Percentiles rank a stretch among this genome's conserved stretches.
Conservation (phyloP, 35 echinoderm and acorn worm genomes). For the Anneissia japonica region DNA sequence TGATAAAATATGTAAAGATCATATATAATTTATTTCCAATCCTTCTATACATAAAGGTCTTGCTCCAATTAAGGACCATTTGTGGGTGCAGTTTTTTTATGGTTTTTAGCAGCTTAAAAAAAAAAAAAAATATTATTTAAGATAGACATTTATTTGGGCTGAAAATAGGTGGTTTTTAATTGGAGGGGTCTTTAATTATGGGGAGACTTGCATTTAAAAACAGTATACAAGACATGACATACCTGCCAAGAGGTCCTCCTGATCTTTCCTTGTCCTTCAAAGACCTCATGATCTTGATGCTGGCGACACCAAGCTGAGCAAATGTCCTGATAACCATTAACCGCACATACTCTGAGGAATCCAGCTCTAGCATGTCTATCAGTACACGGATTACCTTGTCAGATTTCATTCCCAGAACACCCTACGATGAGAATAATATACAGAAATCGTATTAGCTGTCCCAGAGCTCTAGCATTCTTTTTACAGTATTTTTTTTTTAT, state of each 20-base stretch:
- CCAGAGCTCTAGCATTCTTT: too few relatives aligned
- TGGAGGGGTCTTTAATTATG: not conserved
- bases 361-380: conserved; percentile 88
- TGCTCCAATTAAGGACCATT: not conserved
- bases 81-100: not conserved
- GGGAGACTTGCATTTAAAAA: too few relatives aligned
- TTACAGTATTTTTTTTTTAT: too few relatives aligned
- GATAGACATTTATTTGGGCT: not conserved
- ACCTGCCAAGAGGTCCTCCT: conserved; percentile 80
- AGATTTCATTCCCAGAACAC: conserved; percentile 82
- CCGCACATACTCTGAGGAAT: conserved; percentile 86
- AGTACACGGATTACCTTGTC: conserved; percentile 66
- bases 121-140: not conserved
- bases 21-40: too few relatives aligned
- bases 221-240: not conserved
- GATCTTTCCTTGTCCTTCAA: conserved; percentile 66
- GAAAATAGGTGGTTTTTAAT: not conserved
- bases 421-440: conserved; percentile 35
- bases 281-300: conserved; percentile 72
- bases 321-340: conserved; percentile 84
- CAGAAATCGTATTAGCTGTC: too few relatives aligned
- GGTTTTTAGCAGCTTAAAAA: not conserved
- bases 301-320: conserved; percentile 52
- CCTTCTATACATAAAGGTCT: too few relatives aligned
- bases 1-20: too few relatives aligned